Evolutionary conservation across 2,888 invertebrate species (phyloP).

Genomic region (Argynnis bischoffii): DNA sequence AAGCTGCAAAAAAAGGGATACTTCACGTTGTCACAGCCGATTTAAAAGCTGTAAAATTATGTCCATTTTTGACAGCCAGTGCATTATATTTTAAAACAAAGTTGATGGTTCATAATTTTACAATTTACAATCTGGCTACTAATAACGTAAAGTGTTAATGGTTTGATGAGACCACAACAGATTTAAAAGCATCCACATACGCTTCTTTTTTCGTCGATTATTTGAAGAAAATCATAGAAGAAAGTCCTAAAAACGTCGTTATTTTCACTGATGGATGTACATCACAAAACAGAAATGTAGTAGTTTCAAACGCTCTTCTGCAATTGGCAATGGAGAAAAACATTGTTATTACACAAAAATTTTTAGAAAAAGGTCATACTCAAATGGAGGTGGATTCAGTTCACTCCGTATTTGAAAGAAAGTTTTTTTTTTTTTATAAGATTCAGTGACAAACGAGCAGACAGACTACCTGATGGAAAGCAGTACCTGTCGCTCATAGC

Average conservation of each 20-base stretch:
- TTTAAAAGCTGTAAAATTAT: constrained; percentile 20
- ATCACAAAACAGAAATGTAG: constrained; percentile 34
- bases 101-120: constrained; percentile 12
- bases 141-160: constrained; percentile 23
- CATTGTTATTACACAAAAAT: constrained; percentile 36
- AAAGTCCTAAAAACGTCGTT: constrained; percentile 17
- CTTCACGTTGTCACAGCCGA: constrained; percentile 13
- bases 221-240: constrained; percentile 23
- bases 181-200: constrained; percentile 27
- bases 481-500: too few species aligned
- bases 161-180: constrained; percentile 27
- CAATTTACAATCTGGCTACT: constrained; percentile 10
- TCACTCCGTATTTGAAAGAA: constrained; percentile 37
- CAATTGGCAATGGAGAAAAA: constrained; percentile 38
- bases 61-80: constrained; percentile 9
- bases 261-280: constrained; percentile 23
- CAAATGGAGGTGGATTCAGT: constrained; percentile 41
- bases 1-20: constrained; percentile 8
- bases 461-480: too few species aligned
- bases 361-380: constrained; percentile 38
- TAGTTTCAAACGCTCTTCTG: constrained; percentile 40
- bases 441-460: too few species aligned
- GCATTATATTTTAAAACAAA: constrained; percentile 15
- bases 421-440: too few species aligned
- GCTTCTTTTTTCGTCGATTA: constrained; percentile 28